phyloP scores from a whole-genome alignment of 2,888 invertebrate genomes.

The Rosalia funebris region DNA sequence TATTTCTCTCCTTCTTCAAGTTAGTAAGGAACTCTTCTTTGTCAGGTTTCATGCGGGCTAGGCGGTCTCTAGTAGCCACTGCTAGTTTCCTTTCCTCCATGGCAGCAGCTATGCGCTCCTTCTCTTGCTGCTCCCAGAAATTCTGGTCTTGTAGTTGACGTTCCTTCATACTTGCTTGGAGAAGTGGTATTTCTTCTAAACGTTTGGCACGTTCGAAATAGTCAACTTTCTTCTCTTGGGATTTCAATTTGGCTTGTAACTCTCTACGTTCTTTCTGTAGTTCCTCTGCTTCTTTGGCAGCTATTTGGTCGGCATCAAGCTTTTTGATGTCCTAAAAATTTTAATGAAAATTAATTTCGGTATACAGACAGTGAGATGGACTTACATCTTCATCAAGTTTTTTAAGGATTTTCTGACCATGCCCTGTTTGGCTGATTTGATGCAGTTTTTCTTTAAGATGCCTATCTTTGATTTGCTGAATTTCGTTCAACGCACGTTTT shows the following conservation, averaged over 20 bases:
- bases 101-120: slow-evolving; percentile 82
- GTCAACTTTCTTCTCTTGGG: slow-evolving; percentile 97
- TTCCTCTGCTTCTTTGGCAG: slow-evolving; percentile 91
- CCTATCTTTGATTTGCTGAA: slow-evolving; percentile 87
- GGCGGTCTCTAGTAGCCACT: slow-evolving; percentile 81
- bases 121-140: slow-evolving; percentile 94
- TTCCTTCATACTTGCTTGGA: slow-evolving; percentile 86
- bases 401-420: slow-evolving; percentile 90
- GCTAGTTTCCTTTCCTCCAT: slow-evolving; percentile 83
- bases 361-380: too few species aligned
- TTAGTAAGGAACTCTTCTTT: slow-evolving; percentile 81
- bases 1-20: slow-evolving; percentile 79
- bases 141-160: slow-evolving; percentile 83
- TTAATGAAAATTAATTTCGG: too few species aligned
- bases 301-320: slow-evolving; percentile 94
- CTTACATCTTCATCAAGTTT: slow-evolving; percentile 84
- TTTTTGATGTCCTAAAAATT: slow-evolving; percentile 82
- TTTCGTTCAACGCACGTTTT: slow-evolving; percentile 86
- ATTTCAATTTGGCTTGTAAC: slow-evolving; percentile 88
- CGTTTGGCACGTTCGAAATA: slow-evolving; percentile 96
- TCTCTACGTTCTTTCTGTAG: slow-evolving; percentile 94
- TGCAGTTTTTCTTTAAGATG: slow-evolving; percentile 90
- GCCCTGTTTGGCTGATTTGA: slow-evolving; percentile 90
- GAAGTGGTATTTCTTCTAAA: slow-evolving; percentile 90
- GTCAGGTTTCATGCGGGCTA: slow-evolving; percentile 83